Evolutionary conservation across 2,113 vertebrate species (phyloP), one percentile per base, ranked within the genome.

Genomic region (Neolamprologus tretocephalus): DNA sequence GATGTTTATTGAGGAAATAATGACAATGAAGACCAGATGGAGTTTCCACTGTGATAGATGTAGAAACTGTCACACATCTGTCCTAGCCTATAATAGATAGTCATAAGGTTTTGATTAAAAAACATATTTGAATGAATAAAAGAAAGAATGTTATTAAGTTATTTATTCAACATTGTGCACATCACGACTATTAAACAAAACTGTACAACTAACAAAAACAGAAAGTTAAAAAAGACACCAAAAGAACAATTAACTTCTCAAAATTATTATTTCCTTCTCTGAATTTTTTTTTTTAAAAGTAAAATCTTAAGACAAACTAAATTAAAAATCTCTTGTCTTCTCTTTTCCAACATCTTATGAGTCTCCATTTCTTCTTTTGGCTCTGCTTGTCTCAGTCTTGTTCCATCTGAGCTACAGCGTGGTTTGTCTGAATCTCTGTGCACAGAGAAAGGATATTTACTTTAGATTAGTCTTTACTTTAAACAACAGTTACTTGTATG

Each of bases 201-300:
- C 17, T 66, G 31, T 66, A 66, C 61, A 7, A 66, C 61, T 66
- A 66, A 35, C 0, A 63, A 6, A 33, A 19, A 3, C 6, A 55
- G 0, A 8, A 19, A 61, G 16, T 61, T 33, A 35, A 63, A 63
- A 63, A 1, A 35, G 31, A 35, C 1, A n/a, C 3, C 61, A 66
- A 37, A n/a, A 5, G 6, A n/a, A 0, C 31, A 8, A n/a, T 37
- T n/a, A 66, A 66, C 10, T 66, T 66, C 17, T 8, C 31, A 66
- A 66, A 66, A 66, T 0, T 0, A 37, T 66, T 3, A 3, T 63
- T 58, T 35, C 17, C 4, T 35, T 35, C 4, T 3, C 9, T 63
- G 58, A 19, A 0, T 0, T 55, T 26, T 8, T 49, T 6, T 1
- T 5, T n/a, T 47, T 51, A 0, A 0, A 55, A 55, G 21, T 4